phyloP scores from a whole-genome alignment of 2,113 vertebrate species.

The Cyphotilapia sp. region DNA sequence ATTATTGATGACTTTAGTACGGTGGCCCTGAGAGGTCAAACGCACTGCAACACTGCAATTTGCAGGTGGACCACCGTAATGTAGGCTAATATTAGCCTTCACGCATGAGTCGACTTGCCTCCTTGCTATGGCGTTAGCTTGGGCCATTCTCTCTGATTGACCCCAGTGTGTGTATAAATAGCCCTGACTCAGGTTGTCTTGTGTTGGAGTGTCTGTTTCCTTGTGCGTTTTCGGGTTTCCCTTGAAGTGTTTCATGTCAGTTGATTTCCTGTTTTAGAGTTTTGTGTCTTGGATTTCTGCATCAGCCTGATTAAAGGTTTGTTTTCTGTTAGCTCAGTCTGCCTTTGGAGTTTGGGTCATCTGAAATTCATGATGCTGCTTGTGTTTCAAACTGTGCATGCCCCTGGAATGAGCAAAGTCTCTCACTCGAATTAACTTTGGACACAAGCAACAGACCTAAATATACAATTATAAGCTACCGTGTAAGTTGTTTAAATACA shows the following conservation, averaged over 20 bases:
- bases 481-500: neutral
- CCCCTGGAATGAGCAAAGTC: neutral
- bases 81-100: neutral
- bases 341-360: neutral
- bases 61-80: neutral
- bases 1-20: neutral
- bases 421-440: neutral
- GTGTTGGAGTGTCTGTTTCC: neutral
- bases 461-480: neutral
- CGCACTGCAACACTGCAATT: neutral
- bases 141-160: neutral
- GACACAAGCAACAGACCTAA: neutral
- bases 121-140: neutral
- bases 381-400: neutral
- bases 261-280: neutral
- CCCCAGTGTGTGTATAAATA: neutral
- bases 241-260: neutral
- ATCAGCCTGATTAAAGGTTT: neutral
- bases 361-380: neutral
- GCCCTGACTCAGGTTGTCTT: neutral
- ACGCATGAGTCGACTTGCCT: neutral
- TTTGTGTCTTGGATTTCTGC: neutral
- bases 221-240: neutral
- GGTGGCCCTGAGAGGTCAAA: neutral
- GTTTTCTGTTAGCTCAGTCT: neutral